Conservation (phyloP, 2,888 invertebrate genomes). For the Drosophila putrida region DNA sequence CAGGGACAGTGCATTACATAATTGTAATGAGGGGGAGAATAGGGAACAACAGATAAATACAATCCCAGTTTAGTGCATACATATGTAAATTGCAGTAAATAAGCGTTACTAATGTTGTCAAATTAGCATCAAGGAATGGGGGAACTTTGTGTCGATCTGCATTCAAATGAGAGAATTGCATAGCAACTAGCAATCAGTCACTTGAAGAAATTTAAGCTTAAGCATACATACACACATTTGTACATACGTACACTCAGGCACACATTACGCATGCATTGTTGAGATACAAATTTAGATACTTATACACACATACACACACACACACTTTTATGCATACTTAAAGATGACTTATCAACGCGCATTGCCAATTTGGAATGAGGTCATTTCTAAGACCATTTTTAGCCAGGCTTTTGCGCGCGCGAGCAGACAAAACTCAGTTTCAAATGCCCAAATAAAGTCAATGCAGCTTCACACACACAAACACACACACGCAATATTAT, state of each 20-base stretch:
- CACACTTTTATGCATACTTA: constrained; percentile 41
- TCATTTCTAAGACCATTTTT: constrained; percentile 73
- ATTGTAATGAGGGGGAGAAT: constrained; percentile 34
- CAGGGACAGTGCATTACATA: constrained; percentile 69
- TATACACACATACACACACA: constrained; percentile 24
- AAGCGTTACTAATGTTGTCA: constrained; percentile 67
- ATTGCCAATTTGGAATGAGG: constrained; percentile 68
- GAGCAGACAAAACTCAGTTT: constrained; percentile 47
- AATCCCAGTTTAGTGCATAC: constrained; percentile 28
- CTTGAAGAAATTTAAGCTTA: constrained; percentile 38
- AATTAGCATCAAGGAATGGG: constrained; percentile 38
- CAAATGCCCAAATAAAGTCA: constrained; percentile 71
- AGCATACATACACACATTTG: constrained; percentile 39
- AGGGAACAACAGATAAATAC: constrained; percentile 6
- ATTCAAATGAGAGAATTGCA: constrained; percentile 8
- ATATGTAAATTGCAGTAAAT: constrained; percentile 61
- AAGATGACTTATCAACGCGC: constrained; percentile 55
- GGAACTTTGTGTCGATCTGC: not conserved
- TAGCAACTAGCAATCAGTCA: constrained; percentile 26
- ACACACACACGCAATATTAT: constrained; percentile 19
- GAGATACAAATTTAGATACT: constrained; percentile 22
- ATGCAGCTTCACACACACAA: constrained; percentile 55
- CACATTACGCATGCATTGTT: constrained; percentile 20
- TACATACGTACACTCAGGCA: constrained; percentile 19
- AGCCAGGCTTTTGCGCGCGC: constrained; percentile 57